These are phyloP conservation scores for Poecilia picta DNA, from an alignment of 2,797 vertebrate species.

Conservation along the genomic window DNA sequence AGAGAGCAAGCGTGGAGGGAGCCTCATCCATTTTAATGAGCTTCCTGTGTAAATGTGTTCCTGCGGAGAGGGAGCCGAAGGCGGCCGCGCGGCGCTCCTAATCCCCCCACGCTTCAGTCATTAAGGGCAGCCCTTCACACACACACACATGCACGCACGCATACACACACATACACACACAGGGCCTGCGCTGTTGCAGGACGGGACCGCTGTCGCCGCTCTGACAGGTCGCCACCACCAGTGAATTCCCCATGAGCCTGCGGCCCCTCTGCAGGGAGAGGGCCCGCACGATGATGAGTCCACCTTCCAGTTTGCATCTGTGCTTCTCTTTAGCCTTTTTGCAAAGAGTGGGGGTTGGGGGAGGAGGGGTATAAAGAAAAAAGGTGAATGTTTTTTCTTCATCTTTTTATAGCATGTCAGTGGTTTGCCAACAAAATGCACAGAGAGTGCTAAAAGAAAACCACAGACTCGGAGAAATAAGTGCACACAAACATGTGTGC, in stretches of 20 bases:
- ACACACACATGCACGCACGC: slow-evolving; percentile 48
- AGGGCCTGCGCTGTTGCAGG: slow-evolving; percentile 62
- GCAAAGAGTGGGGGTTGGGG: not conserved
- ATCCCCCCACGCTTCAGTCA: slow-evolving; percentile 85
- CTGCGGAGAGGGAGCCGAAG: slow-evolving; percentile 82
- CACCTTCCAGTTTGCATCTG: slow-evolving; percentile 42
- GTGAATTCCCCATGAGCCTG: slow-evolving; percentile 80
- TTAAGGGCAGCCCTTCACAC: slow-evolving; percentile 84
- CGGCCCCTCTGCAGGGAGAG: slow-evolving; percentile 75
- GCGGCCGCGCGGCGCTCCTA: slow-evolving; percentile 83
- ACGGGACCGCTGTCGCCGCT: slow-evolving; percentile 79
- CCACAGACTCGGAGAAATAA: slow-evolving; percentile 15
- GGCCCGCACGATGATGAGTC: slow-evolving; percentile 54
- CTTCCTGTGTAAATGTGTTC: slow-evolving; percentile 87
- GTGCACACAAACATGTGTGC: slow-evolving; percentile 7
- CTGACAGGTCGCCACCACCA: slow-evolving; percentile 87
- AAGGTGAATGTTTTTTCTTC: slow-evolving; percentile 45
- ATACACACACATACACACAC: slow-evolving; percentile 21
- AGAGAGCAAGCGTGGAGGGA: slow-evolving; percentile 70
- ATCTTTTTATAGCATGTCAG: slow-evolving; percentile 64
- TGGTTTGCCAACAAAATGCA: slow-evolving; percentile 62
- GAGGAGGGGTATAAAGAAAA: not conserved
- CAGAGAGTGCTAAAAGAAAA: slow-evolving; percentile 42
- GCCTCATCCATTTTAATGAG: slow-evolving; percentile 90
- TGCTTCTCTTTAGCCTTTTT: slow-evolving; percentile 36